Percentiles rank a stretch among this genome's conserved stretches.
phyloP scores from a whole-genome alignment of 1,140 invertebrate genomes.

The Meloidogyne floridensis region DNA sequence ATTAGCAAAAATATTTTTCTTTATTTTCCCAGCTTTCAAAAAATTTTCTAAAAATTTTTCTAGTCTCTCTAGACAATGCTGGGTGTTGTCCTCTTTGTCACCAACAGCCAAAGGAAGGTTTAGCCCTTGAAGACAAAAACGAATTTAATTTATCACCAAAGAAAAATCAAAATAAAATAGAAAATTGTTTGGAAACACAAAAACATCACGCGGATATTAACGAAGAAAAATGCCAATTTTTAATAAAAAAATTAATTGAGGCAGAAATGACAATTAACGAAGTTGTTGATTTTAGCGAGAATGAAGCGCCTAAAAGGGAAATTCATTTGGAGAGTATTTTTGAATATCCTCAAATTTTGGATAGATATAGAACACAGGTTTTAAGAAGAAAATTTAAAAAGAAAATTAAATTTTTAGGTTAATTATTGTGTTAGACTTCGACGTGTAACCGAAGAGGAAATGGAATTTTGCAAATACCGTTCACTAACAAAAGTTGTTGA shows the following conservation, averaged over 20 bases:
- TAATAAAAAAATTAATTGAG: slow-evolving; percentile 30
- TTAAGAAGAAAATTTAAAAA: too few relatives aligned
- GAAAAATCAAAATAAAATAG: background rate
- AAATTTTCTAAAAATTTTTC: too few relatives aligned
- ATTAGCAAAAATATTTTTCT: too few relatives aligned
- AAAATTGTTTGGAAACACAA: slow-evolving; percentile 12
- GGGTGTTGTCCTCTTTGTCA: background rate
- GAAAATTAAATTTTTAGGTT: slow-evolving; percentile 16
- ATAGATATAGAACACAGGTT: slow-evolving; percentile 40
- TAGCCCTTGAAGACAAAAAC: background rate
- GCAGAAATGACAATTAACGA: slow-evolving; percentile 33
- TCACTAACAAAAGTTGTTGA: slow-evolving; percentile 44
- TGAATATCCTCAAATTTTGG: slow-evolving; percentile 37
- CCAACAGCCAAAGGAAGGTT: background rate
- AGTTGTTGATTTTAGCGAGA: slow-evolving; percentile 50
- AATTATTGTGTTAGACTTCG: slow-evolving; percentile 52
- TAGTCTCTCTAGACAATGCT: background rate
- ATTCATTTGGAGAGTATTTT: slow-evolving; percentile 40
- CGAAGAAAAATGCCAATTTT: slow-evolving; percentile 16
- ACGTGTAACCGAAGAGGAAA: slow-evolving; percentile 47
- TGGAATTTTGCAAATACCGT: slow-evolving; percentile 56
- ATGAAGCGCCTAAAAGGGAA: slow-evolving; percentile 39
- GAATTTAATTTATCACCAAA: background rate
- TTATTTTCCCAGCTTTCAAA: too few relatives aligned
- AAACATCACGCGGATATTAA: background rate